A percentile compares a stretch with the other conserved stretches of the same genome.
Evolutionary conservation across 2,888 invertebrate genomes (phyloP).

Genomic region (Temnothorax rugatulus): DNA sequence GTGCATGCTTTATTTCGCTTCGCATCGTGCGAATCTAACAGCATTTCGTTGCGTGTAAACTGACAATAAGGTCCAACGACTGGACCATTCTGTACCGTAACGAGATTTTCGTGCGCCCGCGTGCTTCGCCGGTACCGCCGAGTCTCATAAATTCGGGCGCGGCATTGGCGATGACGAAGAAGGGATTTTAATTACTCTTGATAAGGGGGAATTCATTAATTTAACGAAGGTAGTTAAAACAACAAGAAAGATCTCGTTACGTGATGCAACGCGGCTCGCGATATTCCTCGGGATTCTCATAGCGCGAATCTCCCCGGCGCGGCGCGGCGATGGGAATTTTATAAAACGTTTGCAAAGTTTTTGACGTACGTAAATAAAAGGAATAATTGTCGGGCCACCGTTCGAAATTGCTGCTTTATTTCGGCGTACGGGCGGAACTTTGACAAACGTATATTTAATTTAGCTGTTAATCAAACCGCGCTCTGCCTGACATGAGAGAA

Average conservation of each 20-base stretch:
- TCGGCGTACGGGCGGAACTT: background rate
- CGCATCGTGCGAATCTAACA: slow-evolving; percentile 71
- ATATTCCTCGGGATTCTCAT: background rate
- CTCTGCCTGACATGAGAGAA: background rate
- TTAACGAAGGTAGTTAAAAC: background rate
- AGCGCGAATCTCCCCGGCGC: background rate
- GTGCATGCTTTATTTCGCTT: slow-evolving; percentile 67
- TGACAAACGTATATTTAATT: slow-evolving; percentile 37
- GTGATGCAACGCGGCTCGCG: background rate
- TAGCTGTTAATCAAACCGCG: slow-evolving; percentile 37
- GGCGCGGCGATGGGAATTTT: slow-evolving; percentile 31
- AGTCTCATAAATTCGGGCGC: background rate
- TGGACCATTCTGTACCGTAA: background rate
- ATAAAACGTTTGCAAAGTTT: slow-evolving; percentile 16
- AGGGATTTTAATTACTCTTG: slow-evolving; percentile 13
- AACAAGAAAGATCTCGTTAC: slow-evolving; percentile 8
- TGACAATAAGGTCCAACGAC: slow-evolving; percentile 57
- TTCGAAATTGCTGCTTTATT: slow-evolving; percentile 29
- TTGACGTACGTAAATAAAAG: slow-evolving; percentile 31
- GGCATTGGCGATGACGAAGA: background rate
- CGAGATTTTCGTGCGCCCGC: slow-evolving; percentile 4
- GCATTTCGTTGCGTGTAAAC: slow-evolving; percentile 70
- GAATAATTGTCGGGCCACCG: background rate
- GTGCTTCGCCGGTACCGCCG: background rate
- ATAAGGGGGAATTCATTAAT: slow-evolving; percentile 16